Evolutionary conservation across 2,888 invertebrate genomes (phyloP).

Genomic region (Sesamia inferens): DNA sequence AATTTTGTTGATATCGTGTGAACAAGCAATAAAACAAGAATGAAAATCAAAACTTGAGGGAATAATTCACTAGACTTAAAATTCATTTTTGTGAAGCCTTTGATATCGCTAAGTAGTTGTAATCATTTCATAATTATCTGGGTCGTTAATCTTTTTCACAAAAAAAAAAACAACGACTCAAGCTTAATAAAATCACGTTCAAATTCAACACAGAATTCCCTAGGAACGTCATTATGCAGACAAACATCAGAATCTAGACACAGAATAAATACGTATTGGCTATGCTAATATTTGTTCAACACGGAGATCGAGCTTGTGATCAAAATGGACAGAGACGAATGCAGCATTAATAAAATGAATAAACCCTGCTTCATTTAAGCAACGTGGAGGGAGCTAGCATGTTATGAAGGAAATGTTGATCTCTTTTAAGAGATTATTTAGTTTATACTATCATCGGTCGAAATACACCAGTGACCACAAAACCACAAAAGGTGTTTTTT

Average conservation of each 20-base stretch:
- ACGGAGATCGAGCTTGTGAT: slow-evolving; percentile 20
- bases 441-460: background rate
- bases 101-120: background rate
- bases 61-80: background rate
- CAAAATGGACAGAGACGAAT: slow-evolving; percentile 5
- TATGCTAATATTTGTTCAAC: slow-evolving; percentile 40
- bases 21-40: background rate
- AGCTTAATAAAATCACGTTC: background rate
- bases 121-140: background rate
- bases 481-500: background rate
- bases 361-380: slow-evolving; percentile 39
- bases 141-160: no score
- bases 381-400: background rate
- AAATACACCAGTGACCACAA: no score
- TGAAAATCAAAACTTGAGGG: background rate
- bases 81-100: background rate
- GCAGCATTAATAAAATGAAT: slow-evolving; percentile 14
- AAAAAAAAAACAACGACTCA: background rate
- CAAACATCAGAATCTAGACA: slow-evolving; percentile 25
- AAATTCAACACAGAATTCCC: slow-evolving; percentile 9
- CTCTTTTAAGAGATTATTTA: background rate
- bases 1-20: background rate
- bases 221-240: slow-evolving; percentile 33
- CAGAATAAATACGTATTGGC: slow-evolving; percentile 48
- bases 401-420: background rate